These are phyloP conservation scores for Slavum lentiscoides DNA, from an alignment of 2,888 invertebrate genomes.

Conservation along the genomic window DNA sequence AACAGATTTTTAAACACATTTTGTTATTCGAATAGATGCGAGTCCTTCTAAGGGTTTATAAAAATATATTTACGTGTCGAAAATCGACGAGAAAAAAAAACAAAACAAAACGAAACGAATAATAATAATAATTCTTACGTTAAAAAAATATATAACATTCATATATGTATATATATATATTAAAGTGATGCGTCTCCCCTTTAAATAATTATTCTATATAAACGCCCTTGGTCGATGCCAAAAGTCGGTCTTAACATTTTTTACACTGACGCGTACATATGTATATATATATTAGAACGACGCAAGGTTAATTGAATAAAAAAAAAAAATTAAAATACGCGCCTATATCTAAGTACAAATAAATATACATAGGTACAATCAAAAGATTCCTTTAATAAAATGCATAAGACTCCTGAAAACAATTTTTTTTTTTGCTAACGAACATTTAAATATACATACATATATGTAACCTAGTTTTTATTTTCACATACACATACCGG, in stretches of 20 bases:
- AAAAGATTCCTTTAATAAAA: neutral
- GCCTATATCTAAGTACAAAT: too few species aligned
- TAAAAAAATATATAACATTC: neutral
- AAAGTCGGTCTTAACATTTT: conserved; percentile 30
- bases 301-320: conserved; percentile 12
- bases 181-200: neutral
- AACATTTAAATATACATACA: too few species aligned
- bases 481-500: too few species aligned
- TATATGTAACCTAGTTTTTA: too few species aligned
- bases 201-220: conserved; percentile 18
- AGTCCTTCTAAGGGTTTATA: neutral
- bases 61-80: neutral
- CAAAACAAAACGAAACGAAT: too few species aligned
- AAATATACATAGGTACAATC: neutral
- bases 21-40: neutral
- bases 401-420: too few species aligned
- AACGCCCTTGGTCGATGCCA: conserved; percentile 44
- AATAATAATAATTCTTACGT: too few species aligned
- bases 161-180: neutral
- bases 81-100: neutral
- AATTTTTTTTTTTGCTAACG: too few species aligned
- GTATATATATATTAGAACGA: neutral
- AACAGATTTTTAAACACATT: neutral
- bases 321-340: conserved; percentile 10
- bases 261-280: conserved; percentile 5